Conservation (phyloP, 2,888 invertebrate genomes). For the Amorpha juglandis region DNA sequence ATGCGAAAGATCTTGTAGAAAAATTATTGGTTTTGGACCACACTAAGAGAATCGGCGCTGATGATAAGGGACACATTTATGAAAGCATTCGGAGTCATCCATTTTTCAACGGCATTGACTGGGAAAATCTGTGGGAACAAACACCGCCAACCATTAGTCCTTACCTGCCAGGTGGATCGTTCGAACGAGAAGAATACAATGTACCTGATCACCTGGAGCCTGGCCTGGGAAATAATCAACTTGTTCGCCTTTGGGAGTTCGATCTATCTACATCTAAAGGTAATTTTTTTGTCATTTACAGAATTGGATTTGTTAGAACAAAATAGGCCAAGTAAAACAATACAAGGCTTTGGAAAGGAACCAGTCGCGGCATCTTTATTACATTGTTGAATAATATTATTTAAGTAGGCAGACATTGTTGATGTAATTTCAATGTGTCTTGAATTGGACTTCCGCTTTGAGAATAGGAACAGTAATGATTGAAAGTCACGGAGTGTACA, state of each 20-base stretch:
- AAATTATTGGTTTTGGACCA: slow-evolving; percentile 93
- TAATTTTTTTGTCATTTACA: slow-evolving; percentile 35
- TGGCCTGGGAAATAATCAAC: slow-evolving; percentile 92
- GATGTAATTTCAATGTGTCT: background rate
- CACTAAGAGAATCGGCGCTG: slow-evolving; percentile 91
- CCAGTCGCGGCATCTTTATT: background rate
- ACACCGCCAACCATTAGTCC: slow-evolving; percentile 93
- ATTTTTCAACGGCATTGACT: slow-evolving; percentile 93
- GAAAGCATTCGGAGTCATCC: slow-evolving; percentile 93
- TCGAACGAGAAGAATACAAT: slow-evolving; percentile 88
- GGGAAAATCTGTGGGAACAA: slow-evolving; percentile 90
- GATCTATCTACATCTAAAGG: slow-evolving; percentile 85
- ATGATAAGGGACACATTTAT: slow-evolving; percentile 88
- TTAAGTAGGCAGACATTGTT: background rate
- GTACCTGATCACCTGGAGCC: slow-evolving; percentile 93
- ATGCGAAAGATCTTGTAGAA: slow-evolving; percentile 94
- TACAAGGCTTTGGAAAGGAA: background rate
- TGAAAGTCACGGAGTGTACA: slow-evolving; percentile 30
- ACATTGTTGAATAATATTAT: background rate
- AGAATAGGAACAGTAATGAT: slow-evolving; percentile 37
- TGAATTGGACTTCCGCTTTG: slow-evolving; percentile 10
- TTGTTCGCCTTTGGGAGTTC: slow-evolving; percentile 90
- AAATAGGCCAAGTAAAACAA: background rate
- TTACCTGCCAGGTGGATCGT: slow-evolving; percentile 89
- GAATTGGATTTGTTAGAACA: background rate